A percentile compares a stretch with the other conserved stretches of the same genome.
Evolutionary conservation across 2,113 vertebrate genomes (phyloP).

Genomic region (Maccullochella peelii): DNA sequence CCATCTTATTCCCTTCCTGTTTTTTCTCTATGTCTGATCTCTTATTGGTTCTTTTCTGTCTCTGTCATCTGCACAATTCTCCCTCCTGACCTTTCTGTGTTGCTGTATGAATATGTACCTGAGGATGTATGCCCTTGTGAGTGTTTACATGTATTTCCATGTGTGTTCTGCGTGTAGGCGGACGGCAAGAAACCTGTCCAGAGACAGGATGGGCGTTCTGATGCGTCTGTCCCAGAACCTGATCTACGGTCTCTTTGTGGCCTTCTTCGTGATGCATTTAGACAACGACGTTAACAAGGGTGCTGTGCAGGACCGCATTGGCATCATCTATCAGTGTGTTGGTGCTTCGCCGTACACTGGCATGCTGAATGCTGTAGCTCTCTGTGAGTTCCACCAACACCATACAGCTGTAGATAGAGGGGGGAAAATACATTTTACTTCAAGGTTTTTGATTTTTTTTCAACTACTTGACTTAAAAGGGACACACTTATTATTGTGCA

Average conservation of each 20-base stretch:
- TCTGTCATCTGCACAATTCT: neutral
- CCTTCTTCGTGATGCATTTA: constrained; percentile 90
- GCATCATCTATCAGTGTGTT: constrained; percentile 92
- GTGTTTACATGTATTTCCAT: neutral
- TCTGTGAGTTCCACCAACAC: constrained; percentile 88
- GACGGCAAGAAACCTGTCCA: constrained; percentile 88
- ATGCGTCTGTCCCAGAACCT: constrained; percentile 96
- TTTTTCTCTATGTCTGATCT: neutral
- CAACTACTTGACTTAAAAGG: neutral
- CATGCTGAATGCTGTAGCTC: constrained; percentile 93
- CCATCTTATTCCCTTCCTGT: neutral
- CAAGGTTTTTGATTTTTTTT: neutral
- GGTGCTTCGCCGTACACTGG: constrained; percentile 92
- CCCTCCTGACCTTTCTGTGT: neutral
- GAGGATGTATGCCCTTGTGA: neutral
- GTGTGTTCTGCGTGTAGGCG: constrained; percentile 82
- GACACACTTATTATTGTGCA: neutral
- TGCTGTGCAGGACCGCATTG: constrained; percentile 93
- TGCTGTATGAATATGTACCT: neutral
- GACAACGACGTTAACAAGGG: constrained; percentile 86
- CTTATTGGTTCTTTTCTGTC: neutral
- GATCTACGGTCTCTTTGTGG: constrained; percentile 90
- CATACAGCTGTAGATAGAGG: neutral
- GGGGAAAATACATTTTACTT: neutral
- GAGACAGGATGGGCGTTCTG: constrained; percentile 89